phyloP scores from a whole-genome alignment of 30 jellyfish, hydroid and myxozoan genomes.

The Hydractinia echinata region DNA sequence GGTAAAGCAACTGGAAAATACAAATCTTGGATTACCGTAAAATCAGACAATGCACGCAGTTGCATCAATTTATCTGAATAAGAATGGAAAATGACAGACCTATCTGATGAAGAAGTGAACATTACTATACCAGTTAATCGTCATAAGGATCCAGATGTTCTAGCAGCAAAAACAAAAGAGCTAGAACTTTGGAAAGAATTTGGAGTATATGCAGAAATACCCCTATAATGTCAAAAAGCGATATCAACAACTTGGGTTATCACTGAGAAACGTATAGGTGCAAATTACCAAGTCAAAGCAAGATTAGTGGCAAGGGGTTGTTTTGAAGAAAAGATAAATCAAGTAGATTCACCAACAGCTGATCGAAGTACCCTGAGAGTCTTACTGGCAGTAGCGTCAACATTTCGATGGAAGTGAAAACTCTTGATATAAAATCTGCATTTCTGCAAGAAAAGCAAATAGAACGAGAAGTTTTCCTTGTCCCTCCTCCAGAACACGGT shows the following conservation, averaged over 20 bases:
- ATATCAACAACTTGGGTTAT: constrained; percentile 27
- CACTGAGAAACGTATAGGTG: constrained; percentile 1
- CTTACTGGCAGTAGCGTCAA: background rate
- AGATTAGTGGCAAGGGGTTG: constrained; percentile 50
- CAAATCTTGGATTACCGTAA: constrained; percentile 15
- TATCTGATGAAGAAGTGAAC: constrained; percentile 28
- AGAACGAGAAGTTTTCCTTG: constrained; percentile 21
- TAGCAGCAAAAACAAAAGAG: constrained; percentile 5
- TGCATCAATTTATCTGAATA: constrained; percentile 17
- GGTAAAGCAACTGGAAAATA: constrained; percentile 41
- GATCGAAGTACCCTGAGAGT: background rate
- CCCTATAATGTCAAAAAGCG: constrained; percentile 6
- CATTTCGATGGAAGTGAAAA: constrained; percentile 23
- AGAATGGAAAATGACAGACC: constrained; percentile 20
- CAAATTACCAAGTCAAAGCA: constrained; percentile 22
- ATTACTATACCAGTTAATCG: background rate
- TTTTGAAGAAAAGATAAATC: background rate
- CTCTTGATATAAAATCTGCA: constrained; percentile 11
- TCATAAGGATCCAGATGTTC: constrained; percentile 17
- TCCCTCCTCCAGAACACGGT: constrained; percentile 31
- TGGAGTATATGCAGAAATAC: constrained; percentile 17
- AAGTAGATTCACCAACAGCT: constrained; percentile 33
- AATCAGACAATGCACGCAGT: constrained; percentile 18
- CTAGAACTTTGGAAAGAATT: background rate
- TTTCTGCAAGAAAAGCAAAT: background rate